A percentile compares a stretch with the other conserved stretches of the same genome.
Conservation (phyloP, 2,888 invertebrate species). For the Macrophya alboannulata region DNA sequence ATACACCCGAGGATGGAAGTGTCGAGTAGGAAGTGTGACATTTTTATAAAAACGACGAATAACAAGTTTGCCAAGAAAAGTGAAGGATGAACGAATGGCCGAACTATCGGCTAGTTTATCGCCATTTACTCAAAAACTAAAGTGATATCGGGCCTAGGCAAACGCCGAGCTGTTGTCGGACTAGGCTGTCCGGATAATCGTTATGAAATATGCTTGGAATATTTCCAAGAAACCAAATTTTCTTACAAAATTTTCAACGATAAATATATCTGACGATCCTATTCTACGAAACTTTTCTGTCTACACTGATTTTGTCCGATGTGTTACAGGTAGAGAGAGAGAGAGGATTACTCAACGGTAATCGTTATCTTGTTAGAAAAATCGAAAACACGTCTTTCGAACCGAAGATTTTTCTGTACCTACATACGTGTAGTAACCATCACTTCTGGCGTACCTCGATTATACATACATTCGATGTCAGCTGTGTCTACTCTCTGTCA, state of each 20-base stretch:
- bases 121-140: not conserved
- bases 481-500: constrained; percentile 31
- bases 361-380: constrained; percentile 17
- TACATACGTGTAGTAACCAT: not conserved
- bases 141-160: not conserved
- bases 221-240: constrained; percentile 39
- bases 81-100: not conserved
- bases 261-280: constrained; percentile 10
- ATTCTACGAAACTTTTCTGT: not conserved
- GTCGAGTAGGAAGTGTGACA: not conserved
- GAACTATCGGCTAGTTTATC: not conserved
- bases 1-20: not conserved
- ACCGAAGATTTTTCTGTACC: not conserved
- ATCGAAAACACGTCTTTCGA: too few relatives aligned
- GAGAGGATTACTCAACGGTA: not conserved
- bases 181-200: not conserved
- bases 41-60: not conserved
- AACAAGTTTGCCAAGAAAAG: not conserved
- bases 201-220: constrained; percentile 34
- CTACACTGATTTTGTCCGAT: not conserved
- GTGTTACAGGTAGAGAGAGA: not conserved
- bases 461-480: constrained; percentile 7
- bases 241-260: constrained; percentile 10
- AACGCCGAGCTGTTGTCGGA: constrained; percentile 4
- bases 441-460: not conserved